phyloP scores from a whole-genome alignment of 2,797 vertebrate species.

The Macropodus opercularis region DNA sequence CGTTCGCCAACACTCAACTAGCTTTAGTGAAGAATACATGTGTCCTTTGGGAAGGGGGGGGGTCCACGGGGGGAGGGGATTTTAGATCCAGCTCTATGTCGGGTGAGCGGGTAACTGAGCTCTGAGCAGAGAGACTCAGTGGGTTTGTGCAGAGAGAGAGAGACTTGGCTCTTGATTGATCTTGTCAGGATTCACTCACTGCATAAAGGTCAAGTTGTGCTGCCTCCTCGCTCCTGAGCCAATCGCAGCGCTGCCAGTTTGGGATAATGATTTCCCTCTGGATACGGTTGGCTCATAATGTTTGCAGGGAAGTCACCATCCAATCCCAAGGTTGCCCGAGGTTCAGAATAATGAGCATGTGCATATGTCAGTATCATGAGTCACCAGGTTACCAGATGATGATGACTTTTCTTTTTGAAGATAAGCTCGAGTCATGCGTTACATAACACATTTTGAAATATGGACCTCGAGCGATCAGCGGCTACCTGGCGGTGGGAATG shows the following conservation, averaged over 20 bases:
- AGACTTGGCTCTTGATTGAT: slow-evolving; percentile 70
- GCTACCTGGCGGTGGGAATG: no score
- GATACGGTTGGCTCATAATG: slow-evolving; percentile 63
- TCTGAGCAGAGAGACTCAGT: slow-evolving; percentile 66
- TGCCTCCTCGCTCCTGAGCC: slow-evolving; percentile 57
- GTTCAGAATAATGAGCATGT: slow-evolving; percentile 50
- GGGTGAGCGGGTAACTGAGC: slow-evolving; percentile 67
- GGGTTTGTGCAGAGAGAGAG: slow-evolving; percentile 49
- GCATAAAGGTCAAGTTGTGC: slow-evolving; percentile 69
- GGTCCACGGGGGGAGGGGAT: slow-evolving; percentile 48
- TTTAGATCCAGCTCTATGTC: slow-evolving; percentile 51
- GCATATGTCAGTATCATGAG: slow-evolving; percentile 55
- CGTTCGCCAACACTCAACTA: slow-evolving; percentile 21
- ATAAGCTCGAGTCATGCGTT: not conserved
- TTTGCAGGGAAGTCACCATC: slow-evolving; percentile 62
- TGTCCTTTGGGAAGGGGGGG: slow-evolving; percentile 33
- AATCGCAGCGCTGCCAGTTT: slow-evolving; percentile 64
- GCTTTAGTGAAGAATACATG: slow-evolving; percentile 34
- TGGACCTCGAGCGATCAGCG: not conserved
- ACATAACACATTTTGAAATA: not conserved
- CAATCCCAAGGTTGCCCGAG: slow-evolving; percentile 37
- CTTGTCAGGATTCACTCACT: slow-evolving; percentile 68
- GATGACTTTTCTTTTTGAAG: not conserved
- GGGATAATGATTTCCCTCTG: slow-evolving; percentile 70
- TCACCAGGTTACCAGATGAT: slow-evolving; percentile 38